Base-by-base conservation (phyloP, 2,797 vertebrate genomes). In the Oreonectes daqikongensis region DNA sequence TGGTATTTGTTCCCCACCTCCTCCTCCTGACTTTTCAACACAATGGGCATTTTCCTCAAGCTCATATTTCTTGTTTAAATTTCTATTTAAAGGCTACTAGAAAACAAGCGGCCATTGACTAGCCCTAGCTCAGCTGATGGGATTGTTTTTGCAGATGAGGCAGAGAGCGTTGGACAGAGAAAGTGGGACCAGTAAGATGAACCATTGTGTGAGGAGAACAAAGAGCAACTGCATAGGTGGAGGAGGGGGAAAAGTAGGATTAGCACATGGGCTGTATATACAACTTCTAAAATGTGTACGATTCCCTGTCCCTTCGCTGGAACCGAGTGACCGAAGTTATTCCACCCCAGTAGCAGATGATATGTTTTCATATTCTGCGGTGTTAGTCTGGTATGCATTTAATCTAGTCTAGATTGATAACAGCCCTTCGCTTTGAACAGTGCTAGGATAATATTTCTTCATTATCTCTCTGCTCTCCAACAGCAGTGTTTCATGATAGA, bases 41-140 rank as follows among this genome's bases (percentile, higher is more conserved):
- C 90, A 92, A 91, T 91, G 87, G 72, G 84, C 84, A 89, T 89
- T 90, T 84, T 88, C 88, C 83, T 84, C 79, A 85, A 63, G 89
- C 85, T 83, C 79, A 85, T 86, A 79, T 88, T 89, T 89, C 44
- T 79, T 79, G 87, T 88, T 89, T 88, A 89, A 89, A 89, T 89
- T 87, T 88, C 89, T 91, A 92, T 92, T 93, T 92, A 92, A 93
- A 93, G 90, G 84, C 85, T 84, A 87, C 88, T 87, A 72, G 84
- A 87, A 86, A 90, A 92, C 89, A 90, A 90, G 88, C 84, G 79
- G 83, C 80, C 88, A 91, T 90, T 92, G 90, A 93, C 88, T 85
- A 86, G 83, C 80, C 59, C 86, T 85, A 87, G 85, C 85, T 84
- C 85, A 87, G 85, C 85, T 84, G 87, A 89, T 69, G 55, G 57